Evolutionary conservation across 1,140 invertebrate genomes (phyloP), one percentile per base, ranked within the genome.

Genomic region (Drosophila asahinai): DNA sequence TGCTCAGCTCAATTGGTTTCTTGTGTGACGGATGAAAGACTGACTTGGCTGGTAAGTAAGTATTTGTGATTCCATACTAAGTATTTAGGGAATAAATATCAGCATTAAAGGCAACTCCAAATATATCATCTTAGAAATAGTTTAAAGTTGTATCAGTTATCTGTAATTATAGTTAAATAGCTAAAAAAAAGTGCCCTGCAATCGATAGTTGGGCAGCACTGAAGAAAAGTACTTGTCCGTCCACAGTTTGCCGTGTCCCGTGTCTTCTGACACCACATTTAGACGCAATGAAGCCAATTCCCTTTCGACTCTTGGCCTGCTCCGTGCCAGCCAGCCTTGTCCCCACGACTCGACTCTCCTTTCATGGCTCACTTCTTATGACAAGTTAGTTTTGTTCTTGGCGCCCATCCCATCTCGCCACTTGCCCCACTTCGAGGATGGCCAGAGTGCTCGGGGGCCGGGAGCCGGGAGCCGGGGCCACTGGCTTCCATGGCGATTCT

Each of bases 201-300:
- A 51, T 64, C 54, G 22, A 67, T 67, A 67, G 63, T 67, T 67
- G 48, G 30, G 17, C 33, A 40, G 3, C 36, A 30, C 45, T 42
- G n/a, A 2, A 7, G 14, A 8, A 45, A 38, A 11, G 33, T 17
- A 40, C 19, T 55, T 5, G 22, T 0, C 22, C 22, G 22, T 25
- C 22, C 22, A 14, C 27, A 25, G 52, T 40, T 40, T 27, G 30
- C 48, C n/a, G 62, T 64, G 36, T 64, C 55, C 64, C 67, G 60
- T 80, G 73, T 71, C 59, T 75, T 75, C 43, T 72, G 70, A 89
- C 81, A 74, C 84, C 84, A 81, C 84, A 90, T 90, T 89, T 84
- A 84, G 86, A 73, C 81, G 81, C 84, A 90, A 89, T 84, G 84
- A 89, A 84, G 84, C 84, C 79, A 89, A 90, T 89, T 89, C 61